Evolutionary conservation across 2,113 vertebrate genomes (phyloP).

Genomic region (Talpa occidentalis): DNA sequence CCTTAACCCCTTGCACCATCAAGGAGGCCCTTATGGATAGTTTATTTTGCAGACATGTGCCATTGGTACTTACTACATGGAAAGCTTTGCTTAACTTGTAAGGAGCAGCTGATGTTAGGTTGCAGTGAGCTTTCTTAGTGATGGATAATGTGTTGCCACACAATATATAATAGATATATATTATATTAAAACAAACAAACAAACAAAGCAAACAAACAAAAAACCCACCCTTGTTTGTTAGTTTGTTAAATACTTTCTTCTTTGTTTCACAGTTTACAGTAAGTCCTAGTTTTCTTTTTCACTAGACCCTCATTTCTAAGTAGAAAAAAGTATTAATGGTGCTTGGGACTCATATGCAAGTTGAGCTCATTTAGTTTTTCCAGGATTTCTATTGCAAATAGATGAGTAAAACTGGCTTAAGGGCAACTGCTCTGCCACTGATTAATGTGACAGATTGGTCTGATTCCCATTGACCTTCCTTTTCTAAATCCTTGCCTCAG

Average conservation of each 20-base stretch:
- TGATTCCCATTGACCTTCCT: background rate
- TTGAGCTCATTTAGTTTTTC: background rate
- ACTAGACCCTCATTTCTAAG: background rate
- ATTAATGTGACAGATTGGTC: background rate
- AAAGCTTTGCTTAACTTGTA: background rate
- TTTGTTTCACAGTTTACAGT: conserved; percentile 21
- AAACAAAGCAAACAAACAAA: background rate
- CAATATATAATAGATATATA: background rate
- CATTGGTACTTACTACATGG: background rate
- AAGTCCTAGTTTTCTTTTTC: background rate
- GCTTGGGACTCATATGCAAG: background rate
- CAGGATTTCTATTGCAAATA: background rate
- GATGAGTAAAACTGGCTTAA: background rate
- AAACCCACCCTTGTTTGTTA: background rate
- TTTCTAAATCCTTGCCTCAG: background rate
- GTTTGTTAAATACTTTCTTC: background rate
- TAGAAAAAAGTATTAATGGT: background rate
- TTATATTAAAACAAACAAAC: background rate
- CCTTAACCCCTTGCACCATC: too few relatives aligned
- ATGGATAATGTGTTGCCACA: background rate
- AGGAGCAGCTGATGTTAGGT: background rate
- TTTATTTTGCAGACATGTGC: background rate
- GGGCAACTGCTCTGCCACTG: background rate
- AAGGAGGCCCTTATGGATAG: too few relatives aligned
- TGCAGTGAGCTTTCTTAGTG: background rate